These are phyloP conservation scores for Zaprionus nigranus DNA, from an alignment of 1,140 invertebrate genomes.

Conservation along the genomic window DNA sequence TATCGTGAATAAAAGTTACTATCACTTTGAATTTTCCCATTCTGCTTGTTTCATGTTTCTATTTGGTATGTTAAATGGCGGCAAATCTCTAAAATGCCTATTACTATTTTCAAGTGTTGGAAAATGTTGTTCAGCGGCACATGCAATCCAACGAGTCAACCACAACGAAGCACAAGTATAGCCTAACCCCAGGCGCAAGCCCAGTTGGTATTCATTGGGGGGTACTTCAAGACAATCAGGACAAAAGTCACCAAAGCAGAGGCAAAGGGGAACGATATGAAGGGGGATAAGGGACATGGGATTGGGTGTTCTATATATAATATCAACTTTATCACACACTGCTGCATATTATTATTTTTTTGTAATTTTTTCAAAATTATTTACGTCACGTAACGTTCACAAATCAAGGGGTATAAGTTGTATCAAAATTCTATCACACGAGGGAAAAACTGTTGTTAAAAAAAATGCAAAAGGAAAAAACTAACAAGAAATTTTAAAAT, in stretches of 20 bases:
- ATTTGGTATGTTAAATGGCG: conserved; percentile 81
- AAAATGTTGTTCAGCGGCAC: conserved; percentile 41
- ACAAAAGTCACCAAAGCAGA: conserved; percentile 65
- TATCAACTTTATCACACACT: conserved; percentile 35
- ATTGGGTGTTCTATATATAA: conserved; percentile 4
- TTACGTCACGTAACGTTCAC: conserved; percentile 30
- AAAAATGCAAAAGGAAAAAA: not conserved
- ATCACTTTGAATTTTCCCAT: conserved; percentile 62
- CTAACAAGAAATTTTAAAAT: not conserved
- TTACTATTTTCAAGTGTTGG: conserved; percentile 41
- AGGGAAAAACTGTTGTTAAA: not conserved
- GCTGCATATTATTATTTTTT: conserved; percentile 9
- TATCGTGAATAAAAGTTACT: conserved; percentile 64
- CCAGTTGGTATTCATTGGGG: conserved; percentile 7
- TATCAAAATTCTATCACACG: conserved; percentile 42
- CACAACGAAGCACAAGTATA: not conserved
- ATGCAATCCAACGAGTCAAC: conserved; percentile 30
- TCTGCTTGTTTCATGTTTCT: conserved; percentile 44
- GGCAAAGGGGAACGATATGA: not conserved
- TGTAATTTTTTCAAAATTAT: conserved; percentile 35
- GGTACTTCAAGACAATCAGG: conserved; percentile 44
- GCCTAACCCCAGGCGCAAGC: not conserved
- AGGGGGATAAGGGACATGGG: not conserved
- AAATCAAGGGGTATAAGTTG: not conserved
- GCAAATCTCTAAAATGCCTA: conserved; percentile 67